phyloP scores from a whole-genome alignment of 92 coral and sea anemone genomes.

The Phymanthus crucifer region DNA sequence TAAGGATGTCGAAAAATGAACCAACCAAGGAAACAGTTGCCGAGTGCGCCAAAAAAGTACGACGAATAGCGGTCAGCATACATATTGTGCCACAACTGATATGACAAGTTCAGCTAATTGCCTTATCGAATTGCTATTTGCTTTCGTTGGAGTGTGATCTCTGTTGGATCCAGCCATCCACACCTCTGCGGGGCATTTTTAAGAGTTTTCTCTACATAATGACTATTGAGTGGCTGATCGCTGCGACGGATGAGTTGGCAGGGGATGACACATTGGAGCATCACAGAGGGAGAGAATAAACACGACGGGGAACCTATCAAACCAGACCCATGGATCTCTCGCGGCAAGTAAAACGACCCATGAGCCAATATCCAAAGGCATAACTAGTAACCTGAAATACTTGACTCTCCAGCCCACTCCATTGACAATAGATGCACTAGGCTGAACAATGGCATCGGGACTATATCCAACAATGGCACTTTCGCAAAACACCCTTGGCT shows the following conservation, averaged over 20 bases:
- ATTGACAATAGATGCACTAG: background rate
- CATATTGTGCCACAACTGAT: conserved; percentile 54
- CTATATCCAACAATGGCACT: conserved; percentile 10
- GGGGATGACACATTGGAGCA: conserved; percentile 14
- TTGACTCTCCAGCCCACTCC: background rate
- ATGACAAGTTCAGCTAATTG: conserved; percentile 55
- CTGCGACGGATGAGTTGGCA: background rate
- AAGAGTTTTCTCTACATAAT: background rate
- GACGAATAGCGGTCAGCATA: background rate
- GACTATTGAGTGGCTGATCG: conserved; percentile 13
- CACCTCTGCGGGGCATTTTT: conserved; percentile 29
- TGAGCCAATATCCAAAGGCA: conserved; percentile 5
- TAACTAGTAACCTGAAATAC: conserved; percentile 10
- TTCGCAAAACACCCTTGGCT: conserved; percentile 19
- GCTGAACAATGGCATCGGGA: background rate
- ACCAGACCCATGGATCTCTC: background rate
- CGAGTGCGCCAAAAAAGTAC: background rate
- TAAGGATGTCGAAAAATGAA: background rate
- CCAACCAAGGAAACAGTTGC: conserved; percentile 1
- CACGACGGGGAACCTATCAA: conserved; percentile 17
- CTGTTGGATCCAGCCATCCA: conserved; percentile 22
- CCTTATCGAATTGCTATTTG: conserved; percentile 70
- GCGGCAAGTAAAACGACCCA: conserved; percentile 34
- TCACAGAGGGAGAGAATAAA: conserved; percentile 17
- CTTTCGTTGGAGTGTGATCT: conserved; percentile 29